Percentiles rank a stretch among this genome's conserved stretches.
Evolutionary conservation across 2,113 vertebrate species (phyloP).

Genomic region (Meles meles): DNA sequence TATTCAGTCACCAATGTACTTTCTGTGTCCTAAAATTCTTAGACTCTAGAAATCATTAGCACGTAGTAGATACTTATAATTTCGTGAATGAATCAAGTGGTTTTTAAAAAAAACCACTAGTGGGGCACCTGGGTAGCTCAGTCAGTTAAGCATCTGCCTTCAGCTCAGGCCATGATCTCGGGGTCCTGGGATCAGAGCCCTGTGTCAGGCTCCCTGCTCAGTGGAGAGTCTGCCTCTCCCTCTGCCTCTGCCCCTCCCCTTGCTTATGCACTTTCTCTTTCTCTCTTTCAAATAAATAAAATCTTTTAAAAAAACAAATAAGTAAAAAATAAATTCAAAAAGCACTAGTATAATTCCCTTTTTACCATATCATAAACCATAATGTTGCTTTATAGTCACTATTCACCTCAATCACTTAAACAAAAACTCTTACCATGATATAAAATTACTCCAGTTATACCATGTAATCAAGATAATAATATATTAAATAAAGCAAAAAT

Average conservation of each 20-base stretch:
- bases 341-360: neutral
- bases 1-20: neutral
- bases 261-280: neutral
- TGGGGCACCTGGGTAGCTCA: neutral
- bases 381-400: constrained; percentile 27
- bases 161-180: neutral
- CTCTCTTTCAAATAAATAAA: neutral
- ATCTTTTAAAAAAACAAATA: neutral
- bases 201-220: neutral
- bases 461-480: constrained; percentile 32
- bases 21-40: neutral
- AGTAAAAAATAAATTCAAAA: neutral
- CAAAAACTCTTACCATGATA: constrained; percentile 14
- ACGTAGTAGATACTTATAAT: neutral
- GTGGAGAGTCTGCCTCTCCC: neutral
- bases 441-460: constrained; percentile 64
- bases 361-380: constrained; percentile 22
- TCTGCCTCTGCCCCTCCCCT: neutral
- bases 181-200: too few species aligned
- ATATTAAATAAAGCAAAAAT: constrained; percentile 35
- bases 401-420: constrained; percentile 27
- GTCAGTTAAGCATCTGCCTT: neutral
- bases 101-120: neutral
- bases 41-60: neutral
- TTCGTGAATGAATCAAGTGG: neutral